These are phyloP conservation scores for Boloria selene DNA, from an alignment of 2,888 invertebrate species.

Conservation along the genomic window DNA sequence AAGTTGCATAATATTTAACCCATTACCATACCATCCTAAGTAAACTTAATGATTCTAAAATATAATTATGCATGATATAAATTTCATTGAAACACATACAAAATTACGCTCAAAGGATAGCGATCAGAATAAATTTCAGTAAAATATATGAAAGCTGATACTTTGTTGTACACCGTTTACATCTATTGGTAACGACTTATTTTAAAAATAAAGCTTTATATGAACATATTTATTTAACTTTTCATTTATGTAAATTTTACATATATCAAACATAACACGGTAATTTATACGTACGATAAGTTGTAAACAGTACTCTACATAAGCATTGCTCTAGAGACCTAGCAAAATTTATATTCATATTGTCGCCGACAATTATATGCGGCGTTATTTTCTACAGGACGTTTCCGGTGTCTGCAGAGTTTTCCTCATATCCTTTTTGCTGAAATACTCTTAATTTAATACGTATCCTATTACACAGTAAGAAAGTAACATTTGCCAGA, in stretches of 20 bases:
- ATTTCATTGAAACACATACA: slow-evolving; percentile 21
- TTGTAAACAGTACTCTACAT: slow-evolving; percentile 21
- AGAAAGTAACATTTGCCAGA: slow-evolving; percentile 33
- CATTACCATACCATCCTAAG: slow-evolving; percentile 2
- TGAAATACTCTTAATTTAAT: slow-evolving; percentile 41
- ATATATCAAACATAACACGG: too few relatives aligned
- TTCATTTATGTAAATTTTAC: too few relatives aligned
- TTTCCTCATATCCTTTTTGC: slow-evolving; percentile 36
- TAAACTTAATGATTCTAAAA: slow-evolving; percentile 14
- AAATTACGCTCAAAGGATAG: slow-evolving; percentile 17
- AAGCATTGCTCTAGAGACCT: slow-evolving; percentile 17
- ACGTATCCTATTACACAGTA: slow-evolving; percentile 38
- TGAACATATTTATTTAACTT: too few relatives aligned
- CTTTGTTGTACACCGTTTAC: slow-evolving; percentile 28
- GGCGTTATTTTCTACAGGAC: slow-evolving; percentile 51
- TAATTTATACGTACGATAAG: slow-evolving; percentile 34
- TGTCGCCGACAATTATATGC: slow-evolving; percentile 51
- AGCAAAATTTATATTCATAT: slow-evolving; percentile 53
- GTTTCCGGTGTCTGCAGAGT: slow-evolving; percentile 40
- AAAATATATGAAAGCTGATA: slow-evolving; percentile 29
- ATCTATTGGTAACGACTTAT: slow-evolving; percentile 7
- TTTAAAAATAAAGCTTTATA: too few relatives aligned
- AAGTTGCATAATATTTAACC: neutral
- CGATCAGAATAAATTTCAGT: slow-evolving; percentile 26
- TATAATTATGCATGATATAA: slow-evolving; percentile 14